Base-by-base conservation (phyloP, 2,797 vertebrate species). In the Anas bahamensis region DNA sequence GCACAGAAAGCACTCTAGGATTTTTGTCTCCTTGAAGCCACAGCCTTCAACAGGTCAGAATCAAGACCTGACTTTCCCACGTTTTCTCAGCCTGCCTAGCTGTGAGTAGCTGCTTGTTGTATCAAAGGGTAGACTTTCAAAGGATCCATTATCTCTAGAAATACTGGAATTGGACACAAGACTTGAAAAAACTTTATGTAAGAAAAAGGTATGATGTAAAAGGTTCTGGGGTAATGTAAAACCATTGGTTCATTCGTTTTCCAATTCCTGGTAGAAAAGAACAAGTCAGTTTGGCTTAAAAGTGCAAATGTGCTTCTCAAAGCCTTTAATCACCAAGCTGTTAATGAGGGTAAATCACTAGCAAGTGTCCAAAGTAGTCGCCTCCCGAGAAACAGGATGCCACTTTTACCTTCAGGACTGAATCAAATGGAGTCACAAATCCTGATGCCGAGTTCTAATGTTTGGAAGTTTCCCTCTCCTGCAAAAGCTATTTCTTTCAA, bases 271-370 rank as follows among this genome's bases (percentile, higher is more conserved):
- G 46, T 68, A 76, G 46, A 83, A 88, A 81, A 86, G 26, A 95
- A 79, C 39, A 64, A 64, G 63, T 33, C 64, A 77, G 48, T 59
- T 78, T 44, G 39, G 42, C 83, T 95, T 90, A 69, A 84, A 94
- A 92, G 84, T 75, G 70, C 70, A 96, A 95, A 95, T 78, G 39
- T 13, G 75, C 70, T 92, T 87, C 89, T 60, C 70, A 48, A 93
- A 33, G 59, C 16, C 88, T 96, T 87, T 96, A 93, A 95, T 95
- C 83, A 93, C 33, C 42, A 92, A 86, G 64, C 39, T 72, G 72
- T 29, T 88, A 84, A 93, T 75, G 53, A 89, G 7, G 88, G 22
- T 37, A 91, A 92, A 74, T 11, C 74, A 92, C 57, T 60, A 92
- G 61, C 44, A 95, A 93, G 71, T 80, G 74, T 74, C 91, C 85